A percentile compares a stretch with the other conserved stretches of the same genome.
Conservation (phyloP, 2,113 vertebrate genomes). For the Meleagris gallopavo region DNA sequence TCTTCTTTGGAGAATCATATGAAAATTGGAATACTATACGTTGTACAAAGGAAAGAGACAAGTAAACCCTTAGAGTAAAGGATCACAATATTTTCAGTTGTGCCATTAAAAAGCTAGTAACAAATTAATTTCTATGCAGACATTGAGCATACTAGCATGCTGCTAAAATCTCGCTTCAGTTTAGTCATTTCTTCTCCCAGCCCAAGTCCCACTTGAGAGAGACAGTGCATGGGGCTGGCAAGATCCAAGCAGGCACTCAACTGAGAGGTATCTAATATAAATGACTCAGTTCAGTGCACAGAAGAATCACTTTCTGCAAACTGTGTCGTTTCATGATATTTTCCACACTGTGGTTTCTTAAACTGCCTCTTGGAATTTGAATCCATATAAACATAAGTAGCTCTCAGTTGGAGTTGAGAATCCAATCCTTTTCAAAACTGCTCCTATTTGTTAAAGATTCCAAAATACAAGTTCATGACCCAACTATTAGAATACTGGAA, state of each 20-base stretch:
- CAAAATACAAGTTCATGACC: neutral
- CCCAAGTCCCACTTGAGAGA: neutral
- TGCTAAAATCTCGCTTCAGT: neutral
- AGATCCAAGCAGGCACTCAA: neutral
- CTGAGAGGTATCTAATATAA: neutral
- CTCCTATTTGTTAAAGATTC: neutral
- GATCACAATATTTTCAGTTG: neutral
- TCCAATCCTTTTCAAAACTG: neutral
- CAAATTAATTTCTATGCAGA: neutral
- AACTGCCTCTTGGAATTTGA: neutral
- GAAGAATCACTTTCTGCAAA: neutral
- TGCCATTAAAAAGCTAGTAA: neutral
- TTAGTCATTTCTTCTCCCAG: neutral
- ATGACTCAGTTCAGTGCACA: neutral
- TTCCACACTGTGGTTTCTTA: neutral
- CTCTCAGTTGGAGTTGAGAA: neutral
- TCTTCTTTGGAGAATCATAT: neutral
- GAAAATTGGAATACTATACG: neutral
- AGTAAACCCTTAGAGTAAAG: accelerated
- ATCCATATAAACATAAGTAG: neutral
- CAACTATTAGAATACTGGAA: neutral
- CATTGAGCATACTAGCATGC: neutral
- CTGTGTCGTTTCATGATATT: neutral
- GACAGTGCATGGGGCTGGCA: neutral
- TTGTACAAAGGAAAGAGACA: neutral